Evolutionary conservation across 2,888 invertebrate genomes (phyloP), one percentile per base, ranked within the genome.

Genomic region (Tholera decimalis): DNA sequence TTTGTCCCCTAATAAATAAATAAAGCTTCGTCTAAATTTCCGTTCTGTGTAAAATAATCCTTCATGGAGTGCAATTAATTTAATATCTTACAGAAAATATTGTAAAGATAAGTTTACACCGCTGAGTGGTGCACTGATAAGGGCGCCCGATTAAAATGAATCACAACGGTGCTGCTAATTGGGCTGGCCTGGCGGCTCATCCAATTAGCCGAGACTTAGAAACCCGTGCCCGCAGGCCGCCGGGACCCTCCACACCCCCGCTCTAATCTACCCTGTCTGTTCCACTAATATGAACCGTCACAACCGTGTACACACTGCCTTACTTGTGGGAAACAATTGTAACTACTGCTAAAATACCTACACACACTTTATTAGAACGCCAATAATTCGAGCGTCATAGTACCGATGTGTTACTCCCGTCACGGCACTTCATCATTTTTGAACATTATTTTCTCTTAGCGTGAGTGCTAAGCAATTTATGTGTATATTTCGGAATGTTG

Each of bases 141-240:
- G 92, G 90, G 92, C 86, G 91, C 92, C 85, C 93, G 93, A 93
- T 94, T 94, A 94, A 94, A 95, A 93, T 92, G 93, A 95, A 95
- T 94, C 94, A 93, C 93, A 89, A 88, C 92, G 88, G 85, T 87
- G 90, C 89, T 89, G 89, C 93, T 95, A 95, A 95, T 95, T 95
- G 95, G 93, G 90, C 88, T 81, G 89, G 83, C 87, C 88, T 79
- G 85, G 85, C 88, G 90, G 92, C 92, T 93, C 93, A 93, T 93
- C 95, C 95, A 95, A 95, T 95, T 95, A 94, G 93, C 89, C 88
- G 88, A 88, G 94, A 94, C 95, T 95, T 95, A 92, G 95, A 94
- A 95, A 90, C 94, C 95, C 91, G 88, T 86, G 87, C 87, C 89
- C 91, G 88, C 89, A 88, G 85, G 87, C 83, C 81, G 83, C 77